These are phyloP conservation scores for Mormyrops attenuatus DNA, from an alignment of 2,797 vertebrate species.

Conservation along the genomic window DNA sequence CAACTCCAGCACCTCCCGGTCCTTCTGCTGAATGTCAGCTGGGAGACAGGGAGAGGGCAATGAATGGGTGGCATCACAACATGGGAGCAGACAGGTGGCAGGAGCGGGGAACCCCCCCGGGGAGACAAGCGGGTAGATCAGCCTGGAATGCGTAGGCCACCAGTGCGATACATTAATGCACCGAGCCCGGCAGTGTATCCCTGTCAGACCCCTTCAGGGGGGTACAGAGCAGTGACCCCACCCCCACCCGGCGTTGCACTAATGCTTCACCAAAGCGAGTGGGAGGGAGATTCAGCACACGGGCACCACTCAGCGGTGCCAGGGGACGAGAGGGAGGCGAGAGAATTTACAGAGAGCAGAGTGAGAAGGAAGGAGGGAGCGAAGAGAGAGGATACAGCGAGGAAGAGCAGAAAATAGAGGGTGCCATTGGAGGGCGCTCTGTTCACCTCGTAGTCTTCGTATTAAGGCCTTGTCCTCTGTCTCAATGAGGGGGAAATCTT, in stretches of 20 bases:
- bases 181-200: not conserved
- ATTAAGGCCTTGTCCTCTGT: slow-evolving; percentile 79
- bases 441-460: slow-evolving; percentile 71
- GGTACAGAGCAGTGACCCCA: not conserved
- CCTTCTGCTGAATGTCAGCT: slow-evolving; percentile 84
- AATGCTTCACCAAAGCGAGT: not conserved
- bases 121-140: not conserved
- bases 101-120: not conserved
- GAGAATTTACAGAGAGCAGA: not conserved
- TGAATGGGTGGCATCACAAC: not conserved
- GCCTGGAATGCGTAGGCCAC: not conserved
- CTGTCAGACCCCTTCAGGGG: not conserved
- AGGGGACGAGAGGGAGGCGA: accelerated
- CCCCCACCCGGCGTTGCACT: not conserved
- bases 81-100: not conserved
- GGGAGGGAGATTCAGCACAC: not conserved
- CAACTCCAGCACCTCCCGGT: slow-evolving; percentile 77
- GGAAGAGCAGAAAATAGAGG: not conserved
- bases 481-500: slow-evolving; percentile 86
- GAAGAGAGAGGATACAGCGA: not conserved
- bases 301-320: not conserved
- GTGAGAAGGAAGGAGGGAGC: not conserved
- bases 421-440: not conserved
- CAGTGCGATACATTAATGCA: not conserved
- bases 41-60: not conserved